Percentiles rank a stretch among this genome's conserved stretches.
These are phyloP conservation scores for Oreotragus oreotragus DNA, from an alignment of 2,113 vertebrate genomes.

Conservation along the genomic window DNA sequence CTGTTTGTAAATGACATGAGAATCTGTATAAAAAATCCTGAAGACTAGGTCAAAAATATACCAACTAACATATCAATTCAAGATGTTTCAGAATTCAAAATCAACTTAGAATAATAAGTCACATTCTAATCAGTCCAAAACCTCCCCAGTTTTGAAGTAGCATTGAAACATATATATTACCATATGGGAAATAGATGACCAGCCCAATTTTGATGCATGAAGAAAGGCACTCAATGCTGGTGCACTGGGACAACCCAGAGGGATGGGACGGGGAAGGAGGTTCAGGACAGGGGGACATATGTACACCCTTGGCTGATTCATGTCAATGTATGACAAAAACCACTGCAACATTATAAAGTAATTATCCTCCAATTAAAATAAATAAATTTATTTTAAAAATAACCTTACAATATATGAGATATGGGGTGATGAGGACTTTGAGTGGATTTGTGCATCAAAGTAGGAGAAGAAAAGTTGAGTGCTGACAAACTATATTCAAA, in stretches of 20 bases:
- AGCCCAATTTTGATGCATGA: not conserved
- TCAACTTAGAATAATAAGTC: not conserved
- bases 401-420: not conserved
- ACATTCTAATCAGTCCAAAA: not conserved
- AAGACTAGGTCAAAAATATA: not conserved
- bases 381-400: not conserved
- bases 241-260: not conserved
- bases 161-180: not conserved
- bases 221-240: not conserved
- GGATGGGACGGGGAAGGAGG: not conserved
- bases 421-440: not conserved
- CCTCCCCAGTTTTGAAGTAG: not conserved
- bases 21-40: not conserved
- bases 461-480: not conserved
- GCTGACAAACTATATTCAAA: not conserved
- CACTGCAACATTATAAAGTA: not conserved
- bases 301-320: not conserved
- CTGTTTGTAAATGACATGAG: not conserved
- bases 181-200: not conserved
- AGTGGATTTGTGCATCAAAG: not conserved
- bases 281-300: not conserved
- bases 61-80: not conserved
- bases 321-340: not conserved
- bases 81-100: not conserved
- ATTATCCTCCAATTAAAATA: not conserved